phyloP scores from a whole-genome alignment of 2,888 invertebrate genomes.

The Cephus pygmeus region DNA sequence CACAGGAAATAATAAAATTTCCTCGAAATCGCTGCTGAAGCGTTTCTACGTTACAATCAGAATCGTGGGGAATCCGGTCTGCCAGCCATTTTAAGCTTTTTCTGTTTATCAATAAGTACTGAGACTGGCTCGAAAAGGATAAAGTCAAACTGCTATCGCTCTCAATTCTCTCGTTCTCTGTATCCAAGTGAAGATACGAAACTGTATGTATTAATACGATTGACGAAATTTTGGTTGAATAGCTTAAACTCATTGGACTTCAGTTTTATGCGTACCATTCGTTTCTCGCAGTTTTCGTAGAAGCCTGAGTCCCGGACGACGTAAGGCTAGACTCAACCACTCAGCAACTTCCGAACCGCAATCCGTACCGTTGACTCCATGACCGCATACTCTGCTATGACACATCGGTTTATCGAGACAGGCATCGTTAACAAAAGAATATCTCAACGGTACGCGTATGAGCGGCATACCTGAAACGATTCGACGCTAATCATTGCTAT shows the following conservation, averaged over 20 bases:
- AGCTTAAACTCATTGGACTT: conserved; percentile 17
- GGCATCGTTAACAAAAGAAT: conserved; percentile 40
- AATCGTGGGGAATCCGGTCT: conserved; percentile 68
- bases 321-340: conserved; percentile 84
- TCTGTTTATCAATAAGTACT: conserved; percentile 84
- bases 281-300: conserved; percentile 59
- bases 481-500: conserved; percentile 7
- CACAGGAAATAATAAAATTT: conserved; percentile 86
- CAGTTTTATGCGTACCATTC: conserved; percentile 17
- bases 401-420: conserved; percentile 67
- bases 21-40: conserved; percentile 86
- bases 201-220: too few relatives aligned
- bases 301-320: conserved; percentile 76
- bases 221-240: too few relatives aligned
- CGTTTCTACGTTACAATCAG: conserved; percentile 69
- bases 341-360: conserved; percentile 84
- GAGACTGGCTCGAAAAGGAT: conserved; percentile 85
- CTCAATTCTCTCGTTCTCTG: too few relatives aligned
- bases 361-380: conserved; percentile 81
- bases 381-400: conserved; percentile 87
- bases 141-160: conserved; percentile 41
- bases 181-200: conserved; percentile 22
- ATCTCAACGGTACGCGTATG: conserved; percentile 70
- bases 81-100: conserved; percentile 81
- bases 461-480: conserved; percentile 67